Percentiles rank a stretch among this genome's conserved stretches.
phyloP scores from a whole-genome alignment of 2,113 vertebrate species.

The Macheiramphus alcinus region DNA sequence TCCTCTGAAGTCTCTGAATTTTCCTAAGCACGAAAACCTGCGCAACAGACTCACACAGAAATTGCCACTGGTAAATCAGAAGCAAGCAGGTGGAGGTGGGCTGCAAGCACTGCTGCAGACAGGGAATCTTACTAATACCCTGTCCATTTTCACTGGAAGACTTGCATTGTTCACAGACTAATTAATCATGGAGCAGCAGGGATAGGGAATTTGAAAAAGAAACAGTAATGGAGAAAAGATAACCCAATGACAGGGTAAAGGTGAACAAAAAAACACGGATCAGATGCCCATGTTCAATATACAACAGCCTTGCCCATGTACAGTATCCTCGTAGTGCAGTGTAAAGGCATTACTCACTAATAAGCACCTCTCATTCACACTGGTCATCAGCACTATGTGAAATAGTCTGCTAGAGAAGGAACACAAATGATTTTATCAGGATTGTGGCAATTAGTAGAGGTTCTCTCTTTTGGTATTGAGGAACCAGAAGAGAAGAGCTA shows the following conservation, averaged over 20 bases:
- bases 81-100: neutral
- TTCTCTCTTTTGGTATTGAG: neutral
- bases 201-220: neutral
- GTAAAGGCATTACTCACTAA: neutral
- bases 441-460: neutral
- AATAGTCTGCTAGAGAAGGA: neutral
- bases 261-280: neutral
- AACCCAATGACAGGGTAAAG: neutral
- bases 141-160: neutral
- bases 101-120: neutral
- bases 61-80: neutral
- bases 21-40: neutral
- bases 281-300: fast-evolving
- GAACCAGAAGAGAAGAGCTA: neutral
- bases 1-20: neutral
- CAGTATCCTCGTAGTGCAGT: neutral
- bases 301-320: neutral
- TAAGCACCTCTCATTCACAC: neutral
- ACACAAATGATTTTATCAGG: neutral
- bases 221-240: neutral
- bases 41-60: neutral
- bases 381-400: neutral
- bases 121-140: neutral
- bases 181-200: neutral
- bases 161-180: neutral